Base-by-base conservation (phyloP, 2,888 invertebrate genomes). In the Mantis religiosa region DNA sequence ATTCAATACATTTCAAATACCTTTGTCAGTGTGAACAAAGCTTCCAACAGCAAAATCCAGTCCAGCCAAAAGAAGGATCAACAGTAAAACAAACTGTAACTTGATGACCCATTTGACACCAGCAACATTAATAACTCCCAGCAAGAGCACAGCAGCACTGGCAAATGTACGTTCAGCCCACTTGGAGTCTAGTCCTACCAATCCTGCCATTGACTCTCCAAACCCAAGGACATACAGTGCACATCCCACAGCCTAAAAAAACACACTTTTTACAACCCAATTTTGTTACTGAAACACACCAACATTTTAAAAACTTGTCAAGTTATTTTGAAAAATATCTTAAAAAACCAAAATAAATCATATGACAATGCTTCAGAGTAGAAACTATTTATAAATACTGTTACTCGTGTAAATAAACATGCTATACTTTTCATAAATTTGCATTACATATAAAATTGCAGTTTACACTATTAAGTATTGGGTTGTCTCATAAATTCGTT, bases 81-180 rank as follows among this genome's bases (percentile, higher is more conserved):
- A 94, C 34, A 99, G 94, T 84, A 99, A 95, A 71, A 97, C 94
- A 94, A 99, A 98, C 93, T 99, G 99, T 88, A 99, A 94, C 92
- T 99, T 98, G 89, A 99, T 97, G 41, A 99, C 99, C 98, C 99
- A 99, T 93, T 99, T 99, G 0, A 99, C 99, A 83, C 99, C 99
- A 41, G 99, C 98, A 83, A 99, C 95, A 94, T 99, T 99, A 91
- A 99, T 98, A 90, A 97, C 96, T 89, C 98, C 96, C 28, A 99
- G 94, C 82, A 98, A 93, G 85, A 98, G 93, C 2, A 99, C 97
- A 85, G 98, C 98, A 9, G 96, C 96, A 88, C 97, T 96, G 14
- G 98, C 99, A 93, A 99, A 97, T 6, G 96, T 96, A 92, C 98
- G 95, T 86, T 98, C 97, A 12, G 97, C 96, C 97, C 97, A 97